These are phyloP conservation scores for Araneus ventricosus DNA, from an alignment of 1,140 invertebrate genomes.

Conservation along the genomic window DNA sequence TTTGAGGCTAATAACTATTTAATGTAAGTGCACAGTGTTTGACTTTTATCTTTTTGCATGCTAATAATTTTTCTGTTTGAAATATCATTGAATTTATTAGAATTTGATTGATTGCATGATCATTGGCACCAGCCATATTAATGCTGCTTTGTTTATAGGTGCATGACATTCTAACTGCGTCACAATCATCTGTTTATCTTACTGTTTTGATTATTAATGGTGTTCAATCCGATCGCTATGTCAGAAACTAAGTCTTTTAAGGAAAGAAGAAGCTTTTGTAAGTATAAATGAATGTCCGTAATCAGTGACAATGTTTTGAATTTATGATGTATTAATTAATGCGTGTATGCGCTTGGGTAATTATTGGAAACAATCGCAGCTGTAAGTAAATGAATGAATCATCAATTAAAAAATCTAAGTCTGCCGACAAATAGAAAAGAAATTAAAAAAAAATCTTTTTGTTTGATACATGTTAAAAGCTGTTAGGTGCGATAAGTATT, in stretches of 20 bases:
- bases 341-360: neutral
- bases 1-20: too few relatives aligned
- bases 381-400: too few relatives aligned
- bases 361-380: neutral
- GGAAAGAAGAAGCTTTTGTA: slow-evolving; percentile 73
- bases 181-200: slow-evolving; percentile 30
- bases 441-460: neutral
- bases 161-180: slow-evolving; percentile 38
- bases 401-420: neutral
- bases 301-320: neutral
- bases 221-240: slow-evolving; percentile 12
- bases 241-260: slow-evolving; percentile 68
- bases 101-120: too few relatives aligned
- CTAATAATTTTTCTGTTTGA: too few relatives aligned
- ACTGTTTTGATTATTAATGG: neutral
- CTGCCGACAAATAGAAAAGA: neutral
- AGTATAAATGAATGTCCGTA: slow-evolving; percentile 10
- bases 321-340: neutral
- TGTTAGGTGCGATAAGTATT: too few relatives aligned
- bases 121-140: too few relatives aligned
- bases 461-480: too few relatives aligned
- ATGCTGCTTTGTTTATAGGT: neutral
- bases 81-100: too few relatives aligned
- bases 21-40: too few relatives aligned
- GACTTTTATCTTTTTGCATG: too few relatives aligned